phyloP scores from a whole-genome alignment of 2,113 vertebrate genomes.

The Oreotrochilus melanogaster region DNA sequence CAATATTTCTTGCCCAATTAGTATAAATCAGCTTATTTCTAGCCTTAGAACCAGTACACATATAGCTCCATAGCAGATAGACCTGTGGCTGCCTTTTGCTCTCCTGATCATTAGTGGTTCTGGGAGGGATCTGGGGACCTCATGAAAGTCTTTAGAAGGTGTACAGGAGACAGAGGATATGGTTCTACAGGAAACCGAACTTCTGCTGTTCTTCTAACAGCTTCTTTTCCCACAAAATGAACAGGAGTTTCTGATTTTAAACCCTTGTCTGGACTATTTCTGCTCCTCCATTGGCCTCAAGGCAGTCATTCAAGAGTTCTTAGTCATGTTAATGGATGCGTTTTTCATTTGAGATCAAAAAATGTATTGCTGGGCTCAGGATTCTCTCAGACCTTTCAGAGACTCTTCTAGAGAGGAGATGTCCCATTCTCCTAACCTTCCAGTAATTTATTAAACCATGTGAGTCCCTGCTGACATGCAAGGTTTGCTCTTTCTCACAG shows the following conservation, averaged over 20 bases:
- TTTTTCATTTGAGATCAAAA: background rate
- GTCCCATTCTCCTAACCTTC: background rate
- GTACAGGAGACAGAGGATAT: background rate
- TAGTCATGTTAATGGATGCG: background rate
- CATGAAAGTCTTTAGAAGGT: background rate
- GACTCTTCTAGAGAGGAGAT: background rate
- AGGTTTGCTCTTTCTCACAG: conserved; percentile 42
- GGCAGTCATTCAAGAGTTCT: background rate
- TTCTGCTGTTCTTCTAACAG: background rate
- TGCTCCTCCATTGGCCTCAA: background rate
- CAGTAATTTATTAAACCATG: conserved; percentile 32
- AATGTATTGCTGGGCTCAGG: background rate
- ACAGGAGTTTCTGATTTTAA: background rate
- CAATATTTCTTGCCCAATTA: background rate
- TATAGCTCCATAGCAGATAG: background rate
- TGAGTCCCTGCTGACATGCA: background rate
- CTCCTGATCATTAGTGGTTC: background rate
- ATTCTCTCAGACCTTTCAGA: background rate
- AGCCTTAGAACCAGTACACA: background rate
- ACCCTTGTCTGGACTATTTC: background rate
- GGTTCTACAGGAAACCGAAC: background rate
- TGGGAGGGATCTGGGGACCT: background rate
- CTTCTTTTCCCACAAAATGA: background rate
- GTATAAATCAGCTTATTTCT: conserved; percentile 11
- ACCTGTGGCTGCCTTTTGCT: background rate